Percentiles rank a stretch among this genome's conserved stretches.
These are phyloP conservation scores for Pedionomus torquatus DNA, from an alignment of 2,113 vertebrate species.

Conservation along the genomic window DNA sequence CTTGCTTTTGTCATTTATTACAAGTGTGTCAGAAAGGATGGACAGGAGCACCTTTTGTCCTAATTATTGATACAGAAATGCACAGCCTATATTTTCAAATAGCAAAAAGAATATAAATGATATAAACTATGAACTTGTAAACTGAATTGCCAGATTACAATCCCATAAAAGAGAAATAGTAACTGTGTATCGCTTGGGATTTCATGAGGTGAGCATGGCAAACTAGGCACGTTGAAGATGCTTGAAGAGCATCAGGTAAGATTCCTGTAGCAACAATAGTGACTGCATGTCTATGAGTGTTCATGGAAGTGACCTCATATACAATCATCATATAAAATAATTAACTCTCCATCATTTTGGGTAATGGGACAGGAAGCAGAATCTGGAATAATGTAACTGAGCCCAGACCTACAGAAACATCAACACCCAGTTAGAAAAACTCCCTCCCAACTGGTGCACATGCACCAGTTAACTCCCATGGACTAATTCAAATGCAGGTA, in stretches of 20 bases:
- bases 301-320: not conserved
- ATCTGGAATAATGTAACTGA: not conserved
- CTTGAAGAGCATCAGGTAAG: not conserved
- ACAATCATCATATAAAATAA: not conserved
- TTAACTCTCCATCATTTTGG: not conserved
- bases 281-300: rapidly evolving
- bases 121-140: not conserved
- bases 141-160: not conserved
- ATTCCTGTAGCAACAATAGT: not conserved
- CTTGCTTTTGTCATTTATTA: not conserved
- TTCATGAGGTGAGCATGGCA: not conserved
- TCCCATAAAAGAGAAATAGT: not conserved
- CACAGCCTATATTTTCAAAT: not conserved
- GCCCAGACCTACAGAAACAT: not conserved
- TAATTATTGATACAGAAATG: not conserved
- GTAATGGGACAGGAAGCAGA: not conserved
- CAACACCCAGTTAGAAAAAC: not conserved
- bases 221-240: not conserved
- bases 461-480: not conserved
- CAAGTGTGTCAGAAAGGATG: not conserved
- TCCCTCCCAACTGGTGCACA: not conserved
- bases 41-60: not conserved
- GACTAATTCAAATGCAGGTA: not conserved
- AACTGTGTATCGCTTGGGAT: not conserved
- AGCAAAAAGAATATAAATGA: not conserved